Evolutionary conservation across 2,113 vertebrate genomes (phyloP), one percentile per base, ranked within the genome.

Genomic region (Phrynosoma blainvillii): DNA sequence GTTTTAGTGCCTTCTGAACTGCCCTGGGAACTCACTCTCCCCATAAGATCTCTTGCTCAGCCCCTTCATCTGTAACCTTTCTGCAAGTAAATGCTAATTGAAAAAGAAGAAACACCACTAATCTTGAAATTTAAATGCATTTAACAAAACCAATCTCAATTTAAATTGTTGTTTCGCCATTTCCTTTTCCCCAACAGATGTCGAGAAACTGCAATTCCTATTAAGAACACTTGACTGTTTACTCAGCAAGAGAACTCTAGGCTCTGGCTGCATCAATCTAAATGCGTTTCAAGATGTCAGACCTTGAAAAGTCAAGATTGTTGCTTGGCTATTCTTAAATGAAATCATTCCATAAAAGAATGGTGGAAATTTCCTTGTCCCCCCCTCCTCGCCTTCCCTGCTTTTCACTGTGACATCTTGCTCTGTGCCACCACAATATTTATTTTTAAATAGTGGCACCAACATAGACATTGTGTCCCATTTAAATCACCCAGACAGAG

Each of bases 81-180:
- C 96, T 94, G 94, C 96, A 95, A 97, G 97, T 96, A 96, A 97
- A 97, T 96, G 97, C 97, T 97, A 97, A 97, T 97, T 97, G 97
- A 97, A 97, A 97, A 97, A 97, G 97, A 97, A 97, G 97, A 96
- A 97, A 97, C 97, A 97, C 96, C 96, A 97, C 97, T 97, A 97
- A 97, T 97, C 97, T 97, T 97, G 97, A 96, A 97, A 97, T 97
- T 97, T 97, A 97, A 97, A 97, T 97, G 97, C 97, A 97, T 97
- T 97, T 97, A 97, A 97, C 97, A 97, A 97, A 97, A 97, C 96
- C 97, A 97, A 97, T 97, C 97, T 97, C 96, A 92, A 94, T 97
- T 96, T 97, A 97, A 97, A 97, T 97, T 96, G 97, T 97, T 97
- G 96, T 97, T 97, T 95, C 96, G 90, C 96, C 96, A 93, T 97